Base-by-base conservation (phyloP, 2,888 invertebrate species). In the Gonocerus acuteangulatus region DNA sequence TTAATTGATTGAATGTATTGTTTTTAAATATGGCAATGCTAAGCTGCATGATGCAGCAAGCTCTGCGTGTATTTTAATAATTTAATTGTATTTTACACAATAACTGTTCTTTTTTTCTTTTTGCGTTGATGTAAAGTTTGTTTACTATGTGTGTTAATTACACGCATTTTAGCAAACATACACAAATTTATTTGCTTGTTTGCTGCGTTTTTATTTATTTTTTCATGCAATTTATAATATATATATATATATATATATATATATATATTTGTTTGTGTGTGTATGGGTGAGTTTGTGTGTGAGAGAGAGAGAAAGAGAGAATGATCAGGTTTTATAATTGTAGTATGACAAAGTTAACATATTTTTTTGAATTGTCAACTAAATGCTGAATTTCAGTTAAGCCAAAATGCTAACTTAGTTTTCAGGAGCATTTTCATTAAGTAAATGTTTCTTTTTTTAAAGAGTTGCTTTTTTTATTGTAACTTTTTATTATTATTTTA, bases 1-100 rank as follows among this genome's bases (percentile, higher is more conserved):
- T 54, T 64, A 67, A 69, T 70, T 73, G 70, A 70, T 69, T 65
- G 64, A 66, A 66, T 59, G 59, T 48, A 48, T 59, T 48, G 39
- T 48, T 45, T 39, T 57, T 57, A 45, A 6, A 39, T 44, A 34
- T 48, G 59, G 51, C 58, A 59, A 51, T 47, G 62, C 62, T 59
- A 48, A 48, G 59, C 59, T 59, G 59, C 48, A 59, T 59, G 48
- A 22, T 47, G 57, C 57, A 57, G 57, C 57, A 36, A 48, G 39
- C 59, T 34, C 36, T 48, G 36, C 49, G 47, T 60, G 36, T 48
- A 54, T 42, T 57, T 48, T 48, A 60, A 48, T 48, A 48, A 23
- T 19, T 45, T 62, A 44, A 54, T 49, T 47, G 32, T 57, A 45
- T 22, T 34, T 15, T 45, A 59, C 59, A 48, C 48, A 48, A 45